Conservation (phyloP, 2,888 invertebrate genomes). For the Syrista parreyssii region DNA sequence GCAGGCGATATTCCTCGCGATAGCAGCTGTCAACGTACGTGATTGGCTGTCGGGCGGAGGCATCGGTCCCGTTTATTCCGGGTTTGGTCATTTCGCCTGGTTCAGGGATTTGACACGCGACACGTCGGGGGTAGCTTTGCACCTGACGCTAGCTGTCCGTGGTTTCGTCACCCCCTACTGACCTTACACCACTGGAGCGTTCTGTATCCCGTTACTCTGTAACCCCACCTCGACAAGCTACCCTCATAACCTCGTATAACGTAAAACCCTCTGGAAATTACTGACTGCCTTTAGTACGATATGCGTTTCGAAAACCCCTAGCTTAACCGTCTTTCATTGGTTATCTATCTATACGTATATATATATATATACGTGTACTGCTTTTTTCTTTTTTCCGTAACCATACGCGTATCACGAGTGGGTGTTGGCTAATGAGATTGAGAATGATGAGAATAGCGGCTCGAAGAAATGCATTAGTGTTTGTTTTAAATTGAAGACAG, state of each 20-base stretch:
- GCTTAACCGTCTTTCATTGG: neutral
- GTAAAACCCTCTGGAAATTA: neutral
- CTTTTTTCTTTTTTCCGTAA: neutral
- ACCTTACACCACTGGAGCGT: neutral
- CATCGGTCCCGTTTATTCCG: conserved; percentile 31
- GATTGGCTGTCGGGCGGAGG: conserved; percentile 53
- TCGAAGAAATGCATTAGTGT: conserved; percentile 35
- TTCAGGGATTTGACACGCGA: conserved; percentile 49
- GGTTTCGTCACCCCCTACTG: conserved; percentile 42
- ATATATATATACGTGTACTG: neutral
- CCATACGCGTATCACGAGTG: neutral
- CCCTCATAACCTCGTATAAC: neutral
- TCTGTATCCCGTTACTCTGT: neutral
- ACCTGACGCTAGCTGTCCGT: conserved; percentile 53
- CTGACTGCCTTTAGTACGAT: neutral
- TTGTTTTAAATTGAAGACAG: conserved; percentile 47
- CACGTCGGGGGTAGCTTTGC: conserved; percentile 50
- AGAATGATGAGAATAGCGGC: neutral
- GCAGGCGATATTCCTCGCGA: neutral
- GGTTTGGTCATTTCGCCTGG: conserved; percentile 42
- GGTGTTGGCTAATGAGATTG: neutral
- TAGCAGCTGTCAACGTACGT: conserved; percentile 38
- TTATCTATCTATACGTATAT: neutral
- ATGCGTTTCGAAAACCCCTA: neutral
- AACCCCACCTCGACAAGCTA: neutral